phyloP scores from a whole-genome alignment of 2,113 vertebrate genomes.

The Nyctereutes procyonoides region DNA sequence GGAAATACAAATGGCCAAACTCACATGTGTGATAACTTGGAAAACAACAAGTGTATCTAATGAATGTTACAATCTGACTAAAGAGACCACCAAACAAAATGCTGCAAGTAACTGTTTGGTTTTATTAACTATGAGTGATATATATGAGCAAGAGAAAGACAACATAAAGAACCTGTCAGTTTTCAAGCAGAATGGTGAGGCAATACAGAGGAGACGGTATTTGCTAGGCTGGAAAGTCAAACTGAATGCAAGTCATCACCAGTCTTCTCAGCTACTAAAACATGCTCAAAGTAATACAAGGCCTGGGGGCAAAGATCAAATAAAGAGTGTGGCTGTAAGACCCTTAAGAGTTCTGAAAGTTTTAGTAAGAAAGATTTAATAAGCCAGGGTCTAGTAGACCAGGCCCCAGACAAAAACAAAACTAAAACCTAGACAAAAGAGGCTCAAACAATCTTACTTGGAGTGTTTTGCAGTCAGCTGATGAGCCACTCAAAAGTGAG shows the following conservation, averaged over 20 bases:
- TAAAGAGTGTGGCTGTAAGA: not conserved
- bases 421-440: not conserved
- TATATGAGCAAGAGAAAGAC: not conserved
- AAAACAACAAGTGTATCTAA: not conserved
- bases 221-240: not conserved
- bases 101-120: not conserved
- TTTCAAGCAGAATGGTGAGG: not conserved
- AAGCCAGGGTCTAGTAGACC: not conserved
- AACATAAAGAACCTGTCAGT: not conserved
- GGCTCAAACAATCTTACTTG: not conserved
- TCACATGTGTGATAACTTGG: not conserved
- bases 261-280: not conserved
- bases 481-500: not conserved
- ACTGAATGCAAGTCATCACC: not conserved
- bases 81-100: not conserved
- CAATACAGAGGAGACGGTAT: not conserved
- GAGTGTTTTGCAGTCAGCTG: not conserved
- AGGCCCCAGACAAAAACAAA: not conserved
- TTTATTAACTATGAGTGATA: slow-evolving; percentile 9
- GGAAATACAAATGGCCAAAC: not conserved
- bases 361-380: not conserved
- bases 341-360: not conserved
- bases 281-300: not conserved
- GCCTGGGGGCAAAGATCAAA: not conserved
- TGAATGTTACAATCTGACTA: not conserved